These are phyloP conservation scores for Drosophila paulistorum DNA, from an alignment of 1,140 invertebrate species.

Conservation along the genomic window DNA sequence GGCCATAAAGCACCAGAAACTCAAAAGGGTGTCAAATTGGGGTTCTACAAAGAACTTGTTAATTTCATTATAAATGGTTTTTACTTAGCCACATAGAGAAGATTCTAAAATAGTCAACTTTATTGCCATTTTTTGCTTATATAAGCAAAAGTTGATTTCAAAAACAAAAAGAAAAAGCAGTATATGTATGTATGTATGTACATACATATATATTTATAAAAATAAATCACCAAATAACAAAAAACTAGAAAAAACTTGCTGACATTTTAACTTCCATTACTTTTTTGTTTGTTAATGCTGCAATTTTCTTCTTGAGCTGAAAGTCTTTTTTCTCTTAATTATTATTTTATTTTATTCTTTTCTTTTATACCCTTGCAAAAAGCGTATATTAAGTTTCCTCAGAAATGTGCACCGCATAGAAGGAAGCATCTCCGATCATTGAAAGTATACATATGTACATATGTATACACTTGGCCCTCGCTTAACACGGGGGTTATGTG, in stretches of 20 bases:
- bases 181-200: not conserved
- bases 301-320: slow-evolving; percentile 56
- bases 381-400: no score
- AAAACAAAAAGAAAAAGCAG: slow-evolving; percentile 27
- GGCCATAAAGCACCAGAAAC: slow-evolving; percentile 20
- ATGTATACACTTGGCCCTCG: no score
- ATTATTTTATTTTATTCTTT: slow-evolving; percentile 34
- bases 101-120: slow-evolving; percentile 39
- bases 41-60: slow-evolving; percentile 47
- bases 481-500: no score
- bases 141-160: slow-evolving; percentile 72
- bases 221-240: slow-evolving; percentile 34
- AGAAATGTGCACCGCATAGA: no score
- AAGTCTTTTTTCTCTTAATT: slow-evolving; percentile 36
- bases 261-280: slow-evolving; percentile 64
- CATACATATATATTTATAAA: slow-evolving; percentile 16
- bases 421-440: no score
- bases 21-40: slow-evolving; percentile 61
- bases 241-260: slow-evolving; percentile 58
- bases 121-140: slow-evolving; percentile 67
- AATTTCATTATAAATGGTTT: slow-evolving; percentile 61
- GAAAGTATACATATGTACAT: no score
- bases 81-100: slow-evolving; percentile 34
- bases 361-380: slow-evolving; percentile 12
- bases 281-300: slow-evolving; percentile 70